Evolutionary conservation across 2,797 vertebrate genomes (phyloP), one percentile per base, ranked within the genome.

Genomic region (Catostomus latipinnis): DNA sequence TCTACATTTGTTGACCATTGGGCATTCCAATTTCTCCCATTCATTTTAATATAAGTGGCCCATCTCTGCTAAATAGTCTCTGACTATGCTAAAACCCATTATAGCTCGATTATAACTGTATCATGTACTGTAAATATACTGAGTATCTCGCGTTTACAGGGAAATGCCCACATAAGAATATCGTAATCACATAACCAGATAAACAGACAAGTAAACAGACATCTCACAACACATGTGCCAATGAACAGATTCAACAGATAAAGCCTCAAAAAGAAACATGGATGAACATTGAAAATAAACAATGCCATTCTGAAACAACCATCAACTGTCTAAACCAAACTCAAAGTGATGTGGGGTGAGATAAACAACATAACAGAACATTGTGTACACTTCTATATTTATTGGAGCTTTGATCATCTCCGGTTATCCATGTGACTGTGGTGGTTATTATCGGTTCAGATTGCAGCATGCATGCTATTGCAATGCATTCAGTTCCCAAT

Each of bases 381-480:
- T 71, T 56, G 53, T 56, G 52, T 56, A 45, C 52, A 56, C 13
- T 6, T 56, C 22, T 60, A 18, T 18, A 60, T 60, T 60, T 6
- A 14, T 45, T 10, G 10, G 11, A 18, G 65, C 65, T 67, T 70
- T 50, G 18, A 70, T 73, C 61, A 74, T 69, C 50, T 81, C 65
- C 49, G 48, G 65, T 69, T 45, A 68, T n/a, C 61, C 62, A 48
- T 45, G 45, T 74, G 65, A 70, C 62, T 57, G 14, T 61, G 53
- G 8, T 54, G 65, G 34, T 34, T 34, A 34, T 81, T 63, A 34
- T 73, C 8, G 22, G 6, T 60, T 50, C 71, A 74, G 50, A 57
- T 43, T 53, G 46, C 18, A 62, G 8, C 16, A 8, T n/a, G 46
- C 57, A 16, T 57, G 53, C 34, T 18, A 4, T 13, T 48, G 56